These are phyloP conservation scores for Notolepis coatsorum DNA, from an alignment of 2,797 vertebrate species.

Conservation along the genomic window DNA sequence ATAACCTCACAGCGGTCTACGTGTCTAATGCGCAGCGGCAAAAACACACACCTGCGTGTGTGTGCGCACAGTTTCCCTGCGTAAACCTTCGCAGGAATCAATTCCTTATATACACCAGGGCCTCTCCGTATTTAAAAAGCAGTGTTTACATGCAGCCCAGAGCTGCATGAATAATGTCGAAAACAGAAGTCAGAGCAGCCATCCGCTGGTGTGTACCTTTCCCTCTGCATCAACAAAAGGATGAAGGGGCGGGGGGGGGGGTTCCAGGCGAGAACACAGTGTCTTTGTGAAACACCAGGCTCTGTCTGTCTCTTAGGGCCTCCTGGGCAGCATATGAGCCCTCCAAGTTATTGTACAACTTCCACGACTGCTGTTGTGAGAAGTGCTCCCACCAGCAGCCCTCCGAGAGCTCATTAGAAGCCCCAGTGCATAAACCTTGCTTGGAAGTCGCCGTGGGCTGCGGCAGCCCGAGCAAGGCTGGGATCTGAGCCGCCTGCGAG, in stretches of 20 bases:
- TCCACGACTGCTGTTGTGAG: slow-evolving; percentile 80
- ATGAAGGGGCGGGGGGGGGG: slow-evolving; percentile 36
- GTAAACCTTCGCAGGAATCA: not conserved
- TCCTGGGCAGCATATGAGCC: slow-evolving; percentile 85
- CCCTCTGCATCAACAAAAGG: slow-evolving; percentile 33
- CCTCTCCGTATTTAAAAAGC: slow-evolving; percentile 18
- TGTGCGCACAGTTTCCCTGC: not conserved
- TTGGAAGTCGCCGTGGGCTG: slow-evolving; percentile 82
- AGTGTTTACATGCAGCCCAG: slow-evolving; percentile 32
- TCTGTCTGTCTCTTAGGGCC: slow-evolving; percentile 69
- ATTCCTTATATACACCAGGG: not conserved
- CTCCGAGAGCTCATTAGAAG: slow-evolving; percentile 87
- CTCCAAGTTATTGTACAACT: slow-evolving; percentile 77
- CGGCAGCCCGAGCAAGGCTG: slow-evolving; percentile 70
- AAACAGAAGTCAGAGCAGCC: slow-evolving; percentile 20
- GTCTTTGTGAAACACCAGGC: slow-evolving; percentile 62
- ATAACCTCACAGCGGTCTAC: not conserved
- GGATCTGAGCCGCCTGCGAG: slow-evolving; percentile 78
- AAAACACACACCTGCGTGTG: not conserved
- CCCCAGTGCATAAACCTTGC: slow-evolving; percentile 80
- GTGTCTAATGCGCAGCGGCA: not conserved
- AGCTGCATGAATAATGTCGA: slow-evolving; percentile 57
- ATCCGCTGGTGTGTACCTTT: slow-evolving; percentile 37
- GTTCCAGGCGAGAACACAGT: slow-evolving; percentile 52
- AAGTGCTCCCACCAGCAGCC: slow-evolving; percentile 77